These are phyloP conservation scores for Augochlorella aurata DNA, from an alignment of 2,888 invertebrate species.

Conservation along the genomic window DNA sequence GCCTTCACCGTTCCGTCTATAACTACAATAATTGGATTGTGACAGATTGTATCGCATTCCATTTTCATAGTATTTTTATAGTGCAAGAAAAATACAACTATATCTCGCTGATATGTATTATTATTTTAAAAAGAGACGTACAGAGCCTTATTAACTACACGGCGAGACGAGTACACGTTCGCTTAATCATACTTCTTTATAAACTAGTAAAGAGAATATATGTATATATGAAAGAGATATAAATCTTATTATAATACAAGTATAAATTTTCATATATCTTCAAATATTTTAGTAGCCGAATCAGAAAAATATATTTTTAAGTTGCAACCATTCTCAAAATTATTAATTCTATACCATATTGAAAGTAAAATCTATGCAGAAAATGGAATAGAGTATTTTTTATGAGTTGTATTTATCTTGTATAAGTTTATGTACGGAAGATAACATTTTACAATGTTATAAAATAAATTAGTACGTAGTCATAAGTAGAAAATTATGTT, in stretches of 20 bases:
- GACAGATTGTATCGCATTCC: conserved; percentile 45
- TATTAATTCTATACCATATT: background rate
- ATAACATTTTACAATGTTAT: conserved; percentile 10
- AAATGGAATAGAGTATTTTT: conserved; percentile 23
- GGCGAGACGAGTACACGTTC: conserved; percentile 29
- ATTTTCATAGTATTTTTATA: conserved; percentile 45
- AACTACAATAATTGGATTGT: conserved; percentile 43
- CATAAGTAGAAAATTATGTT: conserved; percentile 13
- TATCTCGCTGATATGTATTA: conserved; percentile 15
- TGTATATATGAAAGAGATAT: conserved; percentile 21
- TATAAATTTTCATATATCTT: conserved; percentile 17
- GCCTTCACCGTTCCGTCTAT: conserved; percentile 49
- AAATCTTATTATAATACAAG: conserved; percentile 4
- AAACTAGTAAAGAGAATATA: conserved; percentile 31
- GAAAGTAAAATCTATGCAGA: background rate
- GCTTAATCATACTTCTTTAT: conserved; percentile 39
- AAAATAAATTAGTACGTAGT: background rate
- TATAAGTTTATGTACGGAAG: background rate
- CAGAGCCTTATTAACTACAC: conserved; percentile 38
- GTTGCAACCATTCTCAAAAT: conserved; percentile 11
- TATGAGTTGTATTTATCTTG: conserved; percentile 27
- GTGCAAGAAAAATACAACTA: conserved; percentile 27
- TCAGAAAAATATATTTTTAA: conserved; percentile 16
- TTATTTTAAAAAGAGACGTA: conserved; percentile 15
- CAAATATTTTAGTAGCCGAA: conserved; percentile 20